Base-by-base conservation (phyloP, 2,888 invertebrate genomes). In the Calliopum simillimum region DNA sequence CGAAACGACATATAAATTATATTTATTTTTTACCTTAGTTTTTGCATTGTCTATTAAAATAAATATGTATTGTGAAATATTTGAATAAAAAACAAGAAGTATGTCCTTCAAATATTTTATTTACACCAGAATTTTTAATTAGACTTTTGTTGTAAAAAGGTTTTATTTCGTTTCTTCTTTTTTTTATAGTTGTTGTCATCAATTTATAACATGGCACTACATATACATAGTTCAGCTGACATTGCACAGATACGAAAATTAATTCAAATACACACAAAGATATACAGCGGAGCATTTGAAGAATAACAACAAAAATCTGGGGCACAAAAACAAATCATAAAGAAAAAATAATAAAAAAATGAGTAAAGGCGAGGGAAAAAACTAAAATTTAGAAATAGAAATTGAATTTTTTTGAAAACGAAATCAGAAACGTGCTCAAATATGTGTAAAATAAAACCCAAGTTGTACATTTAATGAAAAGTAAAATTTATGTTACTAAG, bases 201-300 rank as follows among this genome's bases (percentile, higher is more conserved):
- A 14, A 8, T 33, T 14, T 63, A 25, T 49, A 62, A 21, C 47
- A 23, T 25, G 16, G 33, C 33, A 41, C 43, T 63, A 63, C 25
- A 47, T 49, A 19, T 25, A 65, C 43, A 65, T 21, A 23, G 23
- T 43, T 43, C 55, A 8, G 23, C 23, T 56, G 44, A 44, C 23
- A 43, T 46, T 21, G 44, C 44, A 59, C 59, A 41, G 59, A 65
- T 44, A 65, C 23, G 8, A 13, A n/a, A 12, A 41, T 2, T 19
- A 44, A 71, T 69, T 55, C 56, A 47, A 4, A 56, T 65, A 70
- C 46, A 58, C n/a, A 46, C 41, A 61, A 46, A 62, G 70, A 63
- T 58, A 65, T 33, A 71, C n/a, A 65, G 46, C 23, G 23, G 43
- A 68, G 23, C 2, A 44, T 43, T 21, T 62, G 47, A 21, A 55